phyloP scores from a whole-genome alignment of 2,113 vertebrate species.

The Laticauda colubrina region DNA sequence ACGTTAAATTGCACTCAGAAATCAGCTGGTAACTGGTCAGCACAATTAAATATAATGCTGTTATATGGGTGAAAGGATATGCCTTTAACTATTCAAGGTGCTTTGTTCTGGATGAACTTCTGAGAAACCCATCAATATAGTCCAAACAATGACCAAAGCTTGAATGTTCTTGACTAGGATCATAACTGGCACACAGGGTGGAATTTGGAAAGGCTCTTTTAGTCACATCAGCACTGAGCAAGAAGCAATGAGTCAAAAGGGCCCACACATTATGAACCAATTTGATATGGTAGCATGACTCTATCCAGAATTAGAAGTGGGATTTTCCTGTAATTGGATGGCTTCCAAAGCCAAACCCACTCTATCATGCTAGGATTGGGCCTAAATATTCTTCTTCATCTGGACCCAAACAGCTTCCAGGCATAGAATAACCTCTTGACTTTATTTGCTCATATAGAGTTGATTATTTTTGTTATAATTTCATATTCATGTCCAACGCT shows the following conservation, averaged over 20 bases:
- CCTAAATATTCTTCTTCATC: neutral
- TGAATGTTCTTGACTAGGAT: neutral
- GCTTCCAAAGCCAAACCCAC: neutral
- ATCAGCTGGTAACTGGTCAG: neutral
- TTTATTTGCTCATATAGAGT: neutral
- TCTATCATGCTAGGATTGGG: neutral
- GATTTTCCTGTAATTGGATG: neutral
- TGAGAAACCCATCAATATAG: neutral
- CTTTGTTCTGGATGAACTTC: neutral
- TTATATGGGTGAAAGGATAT: neutral
- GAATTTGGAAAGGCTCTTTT: neutral
- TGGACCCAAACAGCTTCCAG: neutral
- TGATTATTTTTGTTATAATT: neutral
- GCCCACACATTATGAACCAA: neutral
- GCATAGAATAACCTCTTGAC: neutral
- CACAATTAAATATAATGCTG: neutral
- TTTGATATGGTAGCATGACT: neutral
- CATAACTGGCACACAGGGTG: neutral
- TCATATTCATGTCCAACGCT: neutral
- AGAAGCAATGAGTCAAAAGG: neutral
- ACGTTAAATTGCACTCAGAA: neutral
- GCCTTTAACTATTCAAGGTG: neutral
- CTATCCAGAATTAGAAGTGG: neutral
- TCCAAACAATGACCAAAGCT: neutral
- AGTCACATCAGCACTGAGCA: neutral